Evolutionary conservation across 2,888 invertebrate species (phyloP).

Genomic region (Drosophila mettleri): DNA sequence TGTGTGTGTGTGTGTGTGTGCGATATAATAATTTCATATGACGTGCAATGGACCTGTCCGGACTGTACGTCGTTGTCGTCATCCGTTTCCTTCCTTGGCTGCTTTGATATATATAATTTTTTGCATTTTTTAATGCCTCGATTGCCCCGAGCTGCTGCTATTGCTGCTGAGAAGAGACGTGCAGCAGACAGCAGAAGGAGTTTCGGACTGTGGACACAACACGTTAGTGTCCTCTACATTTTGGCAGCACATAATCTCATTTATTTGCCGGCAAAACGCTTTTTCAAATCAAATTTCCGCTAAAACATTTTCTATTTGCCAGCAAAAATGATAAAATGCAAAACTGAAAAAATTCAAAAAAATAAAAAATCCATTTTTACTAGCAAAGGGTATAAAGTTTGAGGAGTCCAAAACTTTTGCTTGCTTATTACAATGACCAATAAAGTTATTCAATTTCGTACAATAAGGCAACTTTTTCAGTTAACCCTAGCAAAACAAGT

Average conservation of each 20-base stretch:
- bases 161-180: slow-evolving; percentile 14
- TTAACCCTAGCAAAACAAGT: neutral
- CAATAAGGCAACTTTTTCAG: slow-evolving; percentile 7
- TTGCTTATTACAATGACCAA: slow-evolving; percentile 11
- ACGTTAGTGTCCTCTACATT: slow-evolving; percentile 72
- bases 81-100: slow-evolving; percentile 54
- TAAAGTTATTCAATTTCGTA: slow-evolving; percentile 21
- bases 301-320: slow-evolving; percentile 79
- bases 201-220: slow-evolving; percentile 23
- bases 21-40: slow-evolving; percentile 81
- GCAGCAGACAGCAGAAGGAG: slow-evolving; percentile 11
- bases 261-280: slow-evolving; percentile 83
- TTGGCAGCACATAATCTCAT: slow-evolving; percentile 82
- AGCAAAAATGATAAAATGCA: slow-evolving; percentile 41
- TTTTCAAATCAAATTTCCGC: slow-evolving; percentile 83
- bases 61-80: slow-evolving; percentile 33
- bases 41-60: slow-evolving; percentile 67
- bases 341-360: slow-evolving; percentile 36
- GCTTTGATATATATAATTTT: slow-evolving; percentile 81
- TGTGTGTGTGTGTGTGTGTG: slow-evolving; percentile 38
- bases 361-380: slow-evolving; percentile 18
- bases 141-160: slow-evolving; percentile 60
- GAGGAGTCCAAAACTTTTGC: slow-evolving; percentile 10
- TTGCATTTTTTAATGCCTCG: slow-evolving; percentile 80
- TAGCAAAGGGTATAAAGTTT: slow-evolving; percentile 12